Percentiles rank a stretch among this genome's conserved stretches.
These are phyloP conservation scores for Masnerella sp. DNA, from an alignment of 2,888 invertebrate species.

Conservation along the genomic window DNA sequence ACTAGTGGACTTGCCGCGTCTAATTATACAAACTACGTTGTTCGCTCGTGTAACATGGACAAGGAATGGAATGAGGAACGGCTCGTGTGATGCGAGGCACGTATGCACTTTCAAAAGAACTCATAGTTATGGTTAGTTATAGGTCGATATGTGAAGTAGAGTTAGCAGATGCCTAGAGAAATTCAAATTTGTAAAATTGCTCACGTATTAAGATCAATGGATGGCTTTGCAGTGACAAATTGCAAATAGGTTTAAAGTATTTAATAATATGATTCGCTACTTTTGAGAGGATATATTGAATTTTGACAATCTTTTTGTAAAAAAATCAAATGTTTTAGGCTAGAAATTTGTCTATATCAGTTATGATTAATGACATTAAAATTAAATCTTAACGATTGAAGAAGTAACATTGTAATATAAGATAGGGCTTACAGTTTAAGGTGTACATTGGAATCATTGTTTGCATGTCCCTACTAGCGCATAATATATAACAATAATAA, in stretches of 20 bases:
- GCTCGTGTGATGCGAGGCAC: conserved; percentile 16
- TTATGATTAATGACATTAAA: conserved; percentile 49
- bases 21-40: background rate
- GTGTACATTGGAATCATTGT: conserved; percentile 14
- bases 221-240: conserved; percentile 52
- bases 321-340: conserved; percentile 59
- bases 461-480: conserved; percentile 31
- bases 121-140: conserved; percentile 46
- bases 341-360: conserved; percentile 57
- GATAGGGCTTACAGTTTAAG: conserved; percentile 36
- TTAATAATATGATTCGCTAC: conserved; percentile 56
- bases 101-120: conserved; percentile 36
- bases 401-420: conserved; percentile 31
- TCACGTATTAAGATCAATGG: conserved; percentile 55
- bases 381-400: conserved; percentile 25
- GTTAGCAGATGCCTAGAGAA: conserved; percentile 52
- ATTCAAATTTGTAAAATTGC: conserved; percentile 59
- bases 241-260: conserved; percentile 54
- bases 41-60: conserved; percentile 1
- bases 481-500: conserved; percentile 34
- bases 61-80: background rate
- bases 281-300: conserved; percentile 60
- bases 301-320: conserved; percentile 62
- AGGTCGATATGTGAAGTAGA: conserved; percentile 52
- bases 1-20: conserved; percentile 17